Percentiles rank a stretch among this genome's conserved stretches.
These are phyloP conservation scores for Cryptotis parvus DNA, from an alignment of 2,113 vertebrate species.

Conservation along the genomic window DNA sequence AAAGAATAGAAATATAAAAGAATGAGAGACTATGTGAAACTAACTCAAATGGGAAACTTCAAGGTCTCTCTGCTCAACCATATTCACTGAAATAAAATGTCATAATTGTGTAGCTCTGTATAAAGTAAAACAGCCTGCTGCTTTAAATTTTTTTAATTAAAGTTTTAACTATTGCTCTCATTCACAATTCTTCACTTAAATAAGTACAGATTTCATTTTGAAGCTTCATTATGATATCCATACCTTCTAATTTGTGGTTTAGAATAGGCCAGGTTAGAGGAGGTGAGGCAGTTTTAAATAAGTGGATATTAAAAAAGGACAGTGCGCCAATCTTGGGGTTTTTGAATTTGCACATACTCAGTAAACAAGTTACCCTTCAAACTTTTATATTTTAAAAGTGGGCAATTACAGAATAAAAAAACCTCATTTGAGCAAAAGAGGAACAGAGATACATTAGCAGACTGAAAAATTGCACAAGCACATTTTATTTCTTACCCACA, in stretches of 20 bases:
- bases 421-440: neutral
- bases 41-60: neutral
- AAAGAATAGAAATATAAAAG: neutral
- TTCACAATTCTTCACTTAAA: neutral
- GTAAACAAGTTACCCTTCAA: neutral
- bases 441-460: neutral
- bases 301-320: neutral
- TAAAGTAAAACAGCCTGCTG: neutral
- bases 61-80: neutral
- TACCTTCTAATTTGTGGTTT: slow-evolving; percentile 18
- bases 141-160: slow-evolving; percentile 13
- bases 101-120: neutral
- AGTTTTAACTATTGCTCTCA: neutral
- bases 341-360: neutral
- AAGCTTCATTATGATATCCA: neutral
- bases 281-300: neutral
- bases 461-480: neutral
- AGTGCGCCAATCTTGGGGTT: neutral
- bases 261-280: neutral
- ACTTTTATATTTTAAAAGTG: neutral
- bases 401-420: neutral
- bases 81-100: neutral
- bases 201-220: slow-evolving; percentile 36
- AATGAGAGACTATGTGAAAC: neutral
- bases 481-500: neutral